Conservation (phyloP, 2,113 vertebrate species). For the Leptobrachium leishanense region DNA sequence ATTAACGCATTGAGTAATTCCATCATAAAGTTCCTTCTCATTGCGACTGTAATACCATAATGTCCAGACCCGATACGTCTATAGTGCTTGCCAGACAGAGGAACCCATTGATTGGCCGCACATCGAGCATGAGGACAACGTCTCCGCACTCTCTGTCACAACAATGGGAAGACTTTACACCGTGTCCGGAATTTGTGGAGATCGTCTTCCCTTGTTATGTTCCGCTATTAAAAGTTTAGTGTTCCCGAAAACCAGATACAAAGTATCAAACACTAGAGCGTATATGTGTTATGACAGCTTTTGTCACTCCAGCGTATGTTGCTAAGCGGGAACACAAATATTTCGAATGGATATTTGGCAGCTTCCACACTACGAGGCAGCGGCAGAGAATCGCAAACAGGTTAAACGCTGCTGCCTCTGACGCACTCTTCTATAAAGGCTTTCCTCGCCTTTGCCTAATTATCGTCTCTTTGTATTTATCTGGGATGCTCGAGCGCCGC, state of each 20-base stretch:
- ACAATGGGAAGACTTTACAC: too few relatives aligned
- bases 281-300: conserved; percentile 21
- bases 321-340: conserved; percentile 12
- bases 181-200: too few relatives aligned
- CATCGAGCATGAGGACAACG: too few relatives aligned
- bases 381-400: not conserved
- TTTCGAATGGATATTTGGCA: conserved; percentile 20
- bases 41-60: too few relatives aligned
- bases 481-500: not conserved
- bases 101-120: too few relatives aligned
- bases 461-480: conserved; percentile 8
- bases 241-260: not conserved
- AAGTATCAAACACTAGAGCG: not conserved
- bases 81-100: too few relatives aligned
- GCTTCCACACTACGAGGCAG: not conserved
- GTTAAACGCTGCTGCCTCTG: conserved; percentile 16
- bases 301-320: not conserved
- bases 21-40: too few relatives aligned
- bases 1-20: too few relatives aligned
- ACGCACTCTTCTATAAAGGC: conserved; percentile 11
- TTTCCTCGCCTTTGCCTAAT: not conserved
- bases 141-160: too few relatives aligned
- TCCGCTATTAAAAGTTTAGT: too few relatives aligned
- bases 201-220: too few relatives aligned
- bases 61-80: too few relatives aligned